Evolutionary conservation across 1,140 invertebrate species (phyloP), one percentile per base, ranked within the genome.

Genomic region (Drosophila sp.): DNA sequence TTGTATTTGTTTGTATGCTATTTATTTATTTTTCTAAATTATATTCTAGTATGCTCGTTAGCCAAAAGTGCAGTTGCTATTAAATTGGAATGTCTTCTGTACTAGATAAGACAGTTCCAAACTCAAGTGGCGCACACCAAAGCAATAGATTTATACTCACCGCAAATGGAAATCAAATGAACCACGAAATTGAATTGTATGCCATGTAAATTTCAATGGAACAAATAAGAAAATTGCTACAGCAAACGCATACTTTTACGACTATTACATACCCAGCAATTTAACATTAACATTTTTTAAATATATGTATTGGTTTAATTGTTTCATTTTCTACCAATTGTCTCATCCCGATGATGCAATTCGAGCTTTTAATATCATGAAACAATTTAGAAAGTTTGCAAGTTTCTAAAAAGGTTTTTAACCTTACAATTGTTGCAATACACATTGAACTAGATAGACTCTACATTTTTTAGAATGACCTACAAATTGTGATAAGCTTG

Each of bases 161-260:
- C 46, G 63, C 63, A 72, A 72, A 72, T 67, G 63, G 63, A 72
- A 72, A 38, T 40, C 38, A 72, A 72, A 67, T 67, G 63, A 54
- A 43, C 63, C 56, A 59, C 32, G 6, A 53, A 72, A 72, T 72
- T 54, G 38, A 54, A 61, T 46, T 59, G 45, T 53, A 43, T 61
- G 70, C 70, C 27, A 25, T 67, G 70, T 53, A 59, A 72, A 46
- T 67, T 53, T 29, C 11, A 65, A 50, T 71, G 61, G 16, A 45
- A 53, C 40, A 34, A 14, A 45, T 54, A 16, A 32, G 14, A 48
- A 56, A 62, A 38, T 8, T 45, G 18, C 27, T 11, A 27, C 40
- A 46, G n/a, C 25, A 5, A 40, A 11, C 0, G 11, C 8, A 14
- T 9, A 34, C 9, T 57, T 21, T 27, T 13, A 21, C 4, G 48